These are phyloP conservation scores for Junonia oenone DNA, from an alignment of 2,888 invertebrate species.

Conservation along the genomic window DNA sequence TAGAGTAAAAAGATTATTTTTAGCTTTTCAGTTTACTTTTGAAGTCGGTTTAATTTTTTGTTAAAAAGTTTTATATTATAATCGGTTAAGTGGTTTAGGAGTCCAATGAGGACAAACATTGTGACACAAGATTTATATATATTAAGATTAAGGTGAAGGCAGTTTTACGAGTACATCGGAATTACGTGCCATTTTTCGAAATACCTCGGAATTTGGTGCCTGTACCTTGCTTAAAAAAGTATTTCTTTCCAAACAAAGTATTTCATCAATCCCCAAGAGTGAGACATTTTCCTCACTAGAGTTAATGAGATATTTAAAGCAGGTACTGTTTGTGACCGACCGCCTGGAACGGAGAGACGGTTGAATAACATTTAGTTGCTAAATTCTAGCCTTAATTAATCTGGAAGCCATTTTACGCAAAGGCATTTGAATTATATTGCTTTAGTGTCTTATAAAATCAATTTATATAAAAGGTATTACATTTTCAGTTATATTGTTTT, in stretches of 20 bases:
- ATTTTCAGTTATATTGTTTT: neutral
- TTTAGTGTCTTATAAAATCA: neutral
- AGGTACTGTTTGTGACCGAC: neutral
- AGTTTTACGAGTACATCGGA: neutral
- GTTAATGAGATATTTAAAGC: constrained; percentile 2
- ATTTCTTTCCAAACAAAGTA: neutral
- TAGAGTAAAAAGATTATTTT: too few species aligned
- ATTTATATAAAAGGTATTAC: neutral
- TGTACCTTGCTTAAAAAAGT: too few species aligned
- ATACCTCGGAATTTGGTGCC: too few species aligned
- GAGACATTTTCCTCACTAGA: constrained; percentile 1
- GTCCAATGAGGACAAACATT: too few species aligned
- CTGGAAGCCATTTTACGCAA: neutral
- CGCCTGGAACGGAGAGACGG: neutral
- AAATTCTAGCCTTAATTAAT: neutral
- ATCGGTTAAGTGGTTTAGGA: too few species aligned
- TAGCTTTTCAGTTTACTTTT: too few species aligned
- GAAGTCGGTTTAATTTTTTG: too few species aligned
- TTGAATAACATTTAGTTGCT: neutral
- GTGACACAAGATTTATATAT: too few species aligned
- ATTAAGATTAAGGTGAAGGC: too few species aligned
- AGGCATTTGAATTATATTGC: neutral
- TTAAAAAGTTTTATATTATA: too few species aligned
- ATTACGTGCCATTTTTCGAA: too few species aligned
- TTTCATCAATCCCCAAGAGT: neutral